Base-by-base conservation (phyloP, 2,113 vertebrate genomes). In the Datnioides undecimradiatus region DNA sequence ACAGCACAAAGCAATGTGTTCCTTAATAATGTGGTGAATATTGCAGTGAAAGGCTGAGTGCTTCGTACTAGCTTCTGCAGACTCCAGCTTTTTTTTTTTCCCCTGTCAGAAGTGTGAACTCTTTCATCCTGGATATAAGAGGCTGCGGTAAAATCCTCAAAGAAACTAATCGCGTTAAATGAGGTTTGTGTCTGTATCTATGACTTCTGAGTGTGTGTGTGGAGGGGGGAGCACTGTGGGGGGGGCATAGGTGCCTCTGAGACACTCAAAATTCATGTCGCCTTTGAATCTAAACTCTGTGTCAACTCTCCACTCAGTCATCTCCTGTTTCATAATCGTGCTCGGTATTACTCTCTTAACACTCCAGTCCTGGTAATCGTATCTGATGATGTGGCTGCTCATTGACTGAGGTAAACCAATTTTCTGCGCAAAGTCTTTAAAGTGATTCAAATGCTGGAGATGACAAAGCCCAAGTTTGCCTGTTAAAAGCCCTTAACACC, bases 131-230 rank as follows among this genome's bases (percentile, higher is more conserved):
- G 40, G 80, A 90, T 85, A 80, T 86, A 80, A 86, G 85, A 90
- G 76, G 82, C 83, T 82, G 79, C 80, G 48, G 79, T 88, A 82
- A 93, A 94, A 92, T 90, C 91, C 87, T 93, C 91, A 92, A 92
- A 90, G 89, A 93, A 87, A 87, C 83, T 81, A 93, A 93, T 90
- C 84, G 84, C 55, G 82, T 92, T 93, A 91, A 91, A 90, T 83
- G 69, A 86, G 87, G 85, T 83, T 91, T 89, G 84, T 82, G 88
- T 88, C 80, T 90, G 68, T 78, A 83, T 90, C 86, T 84, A 65
- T 90, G 89, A 89, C 87, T 87, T 87, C 29, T 77, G 78, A 70
- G 67, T 64, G 55, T 55, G 77, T 55, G 73, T 59, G 43, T 65
- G 72, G n/a, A n/a, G n/a, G n/a, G n/a, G n/a, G n/a, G n/a, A n/a